phyloP scores from a whole-genome alignment of 1,140 invertebrate species.

The Apis dorsata region DNA sequence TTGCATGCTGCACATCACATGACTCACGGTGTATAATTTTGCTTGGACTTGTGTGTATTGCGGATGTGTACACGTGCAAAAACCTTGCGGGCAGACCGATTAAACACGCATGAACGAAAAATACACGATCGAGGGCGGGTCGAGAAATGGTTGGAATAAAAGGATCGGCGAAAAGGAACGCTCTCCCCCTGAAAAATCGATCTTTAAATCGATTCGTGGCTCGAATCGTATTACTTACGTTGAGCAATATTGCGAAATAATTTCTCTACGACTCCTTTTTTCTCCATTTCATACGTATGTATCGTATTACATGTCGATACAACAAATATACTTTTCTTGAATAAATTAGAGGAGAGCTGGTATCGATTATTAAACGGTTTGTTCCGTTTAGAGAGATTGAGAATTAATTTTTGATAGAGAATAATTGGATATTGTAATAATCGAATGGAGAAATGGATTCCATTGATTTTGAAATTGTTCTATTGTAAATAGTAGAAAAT shows the following conservation, averaged over 20 bases:
- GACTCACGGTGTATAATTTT: constrained; percentile 43
- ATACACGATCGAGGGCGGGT: neutral
- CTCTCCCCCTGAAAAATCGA: neutral
- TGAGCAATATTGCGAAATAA: neutral
- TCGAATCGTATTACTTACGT: neutral
- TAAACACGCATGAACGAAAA: constrained; percentile 24
- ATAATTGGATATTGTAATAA: neutral
- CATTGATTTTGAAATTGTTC: no score
- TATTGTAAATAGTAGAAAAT: no score
- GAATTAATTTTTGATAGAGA: neutral
- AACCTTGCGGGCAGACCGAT: neutral
- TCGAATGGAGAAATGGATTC: no score
- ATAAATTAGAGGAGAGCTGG: neutral
- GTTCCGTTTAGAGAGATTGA: no score
- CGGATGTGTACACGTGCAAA: constrained; percentile 36
- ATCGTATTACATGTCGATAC: neutral
- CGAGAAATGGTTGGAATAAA: neutral
- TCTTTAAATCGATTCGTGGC: neutral
- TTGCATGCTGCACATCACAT: constrained; percentile 31
- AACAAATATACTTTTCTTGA: neutral
- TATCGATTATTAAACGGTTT: no score
- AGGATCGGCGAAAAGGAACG: neutral
- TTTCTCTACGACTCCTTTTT: neutral
- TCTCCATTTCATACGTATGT: neutral
- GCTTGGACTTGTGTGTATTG: neutral